These are phyloP conservation scores for Pachyseris speciosa DNA, from an alignment of 64 coral and sea anemone genomes.

Conservation along the genomic window DNA sequence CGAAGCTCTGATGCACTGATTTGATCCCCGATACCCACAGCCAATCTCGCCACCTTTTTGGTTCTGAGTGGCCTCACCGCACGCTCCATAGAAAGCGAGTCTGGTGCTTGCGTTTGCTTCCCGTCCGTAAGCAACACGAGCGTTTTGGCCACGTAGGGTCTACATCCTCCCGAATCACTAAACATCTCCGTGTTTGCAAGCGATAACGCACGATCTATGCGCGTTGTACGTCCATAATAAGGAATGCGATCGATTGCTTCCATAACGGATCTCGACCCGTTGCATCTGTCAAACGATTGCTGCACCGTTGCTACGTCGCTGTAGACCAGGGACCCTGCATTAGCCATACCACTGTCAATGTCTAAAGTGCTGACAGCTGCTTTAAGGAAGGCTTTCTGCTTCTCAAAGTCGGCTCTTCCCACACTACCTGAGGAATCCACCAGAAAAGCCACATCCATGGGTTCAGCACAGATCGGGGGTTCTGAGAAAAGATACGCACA, in stretches of 20 bases:
- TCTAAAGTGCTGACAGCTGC: slow-evolving; percentile 63
- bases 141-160: slow-evolving; percentile 56
- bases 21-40: background rate
- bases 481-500: background rate
- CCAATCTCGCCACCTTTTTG: slow-evolving; percentile 8
- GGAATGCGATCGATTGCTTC: slow-evolving; percentile 75
- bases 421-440: slow-evolving; percentile 83
- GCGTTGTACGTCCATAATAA: slow-evolving; percentile 69
- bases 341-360: slow-evolving; percentile 29
- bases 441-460: slow-evolving; percentile 73
- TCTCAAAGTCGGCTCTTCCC: slow-evolving; percentile 71
- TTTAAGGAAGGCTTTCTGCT: slow-evolving; percentile 82
- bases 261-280: slow-evolving; percentile 57
- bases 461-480: background rate
- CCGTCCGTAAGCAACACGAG: slow-evolving; percentile 75
- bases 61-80: slow-evolving; percentile 12
- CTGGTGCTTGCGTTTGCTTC: slow-evolving; percentile 67
- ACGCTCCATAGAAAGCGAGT: slow-evolving; percentile 54
- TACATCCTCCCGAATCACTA: background rate
- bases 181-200: slow-evolving; percentile 71
- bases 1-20: slow-evolving; percentile 11
- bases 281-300: slow-evolving; percentile 60
- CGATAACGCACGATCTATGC: slow-evolving; percentile 73
- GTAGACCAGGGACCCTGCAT: slow-evolving; percentile 63
- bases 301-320: slow-evolving; percentile 72